Base-by-base conservation (phyloP, 2,888 invertebrate species). In the Acrobasis suavella region DNA sequence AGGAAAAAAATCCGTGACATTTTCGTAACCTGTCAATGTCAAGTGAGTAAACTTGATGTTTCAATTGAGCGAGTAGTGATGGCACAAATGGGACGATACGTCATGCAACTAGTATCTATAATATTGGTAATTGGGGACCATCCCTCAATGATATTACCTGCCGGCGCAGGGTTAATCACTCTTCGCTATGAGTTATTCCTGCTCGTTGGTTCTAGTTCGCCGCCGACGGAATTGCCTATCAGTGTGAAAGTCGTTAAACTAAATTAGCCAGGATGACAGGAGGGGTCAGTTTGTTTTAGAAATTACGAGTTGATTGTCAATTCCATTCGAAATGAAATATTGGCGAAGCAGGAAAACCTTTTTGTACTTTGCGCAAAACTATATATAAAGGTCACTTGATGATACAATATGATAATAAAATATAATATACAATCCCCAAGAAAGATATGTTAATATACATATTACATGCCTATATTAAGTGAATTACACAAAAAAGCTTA, bases 131-230 rank as follows among this genome's bases (percentile, higher is more conserved):
- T 62, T 64, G 63, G 61, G 64, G 65, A 65, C 58, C 54, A 59
- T 62, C 56, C 63, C 68, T 67, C 62, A 65, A 67, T 66, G 32
- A 32, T 32, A 22, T 3, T 64, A 67, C 64, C 65, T 67, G 62
- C 14, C 37, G n/a, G 58, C 60, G 58, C 65, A 46, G 65, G 49
- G 67, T 66, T 69, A 73, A 74, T 65, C 70, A 62, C 70, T 65
- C 66, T 62, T 62, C 64, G 69, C 67, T 67, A 50, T 70, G 71
- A 72, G 68, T 73, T 72, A 76, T 72, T 71, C 67, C 60, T 62
- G 64, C 71, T 74, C 76, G 70, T 77, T 77, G 77, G 78, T 78
- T 77, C 75, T 76, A 74, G 74, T 64, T 61, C 61, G 46, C 46
- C 32, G 49, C 72, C 69, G 71, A 17, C 72, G 68, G 71, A 67